Base-by-base conservation (phyloP, 92 coral and sea anemone species). In the Zoanthus sansibaricus region DNA sequence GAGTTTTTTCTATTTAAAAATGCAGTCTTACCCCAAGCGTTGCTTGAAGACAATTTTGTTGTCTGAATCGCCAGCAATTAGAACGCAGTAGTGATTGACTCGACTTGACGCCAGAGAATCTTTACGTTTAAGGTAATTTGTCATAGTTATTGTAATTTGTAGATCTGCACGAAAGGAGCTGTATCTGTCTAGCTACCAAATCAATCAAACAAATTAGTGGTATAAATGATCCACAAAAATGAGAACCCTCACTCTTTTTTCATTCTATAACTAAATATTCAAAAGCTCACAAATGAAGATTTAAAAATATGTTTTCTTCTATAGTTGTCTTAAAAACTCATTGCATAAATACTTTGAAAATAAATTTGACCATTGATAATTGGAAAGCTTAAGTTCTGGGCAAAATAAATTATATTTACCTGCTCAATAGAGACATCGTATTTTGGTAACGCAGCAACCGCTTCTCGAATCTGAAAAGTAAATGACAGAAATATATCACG, bases 381-480 rank as follows among this genome's bases (percentile, higher is more conserved):
- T 37, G 42, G 42, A 20, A 62, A 62, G 20, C 8, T 13, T 3
- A 20, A 6, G 16, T 62, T 20, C 20, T 20, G n/a, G 12, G 1
- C 55, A 49, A 49, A 49, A 49, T 0, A 11, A 49, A 11, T 49
- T 3, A 11, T 49, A 49, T 72, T 32, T 76, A 95, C 99, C 98
- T 97, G 99, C 77, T 95, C 98, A 59, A 95, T 86, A 32, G 98
- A 90, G 25, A 97, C 89, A 30, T 97, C 99, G 86, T 89, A 97
- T 84, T 97, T 97, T 20, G 98, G 99, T 37, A 93, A 76, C 73
- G 89, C 87, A 67, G 94, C 89, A 52, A 89, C 98, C 44, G 98
- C 94, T 71, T 97, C 98, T 21, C 98, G 95, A 79, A 97, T 91
- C 99, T 97, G 32, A 58, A 91, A 16, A 74, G 59, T 55, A 16